phyloP scores from a whole-genome alignment of 2,888 invertebrate genomes.

The Eubasilissa splendida region DNA sequence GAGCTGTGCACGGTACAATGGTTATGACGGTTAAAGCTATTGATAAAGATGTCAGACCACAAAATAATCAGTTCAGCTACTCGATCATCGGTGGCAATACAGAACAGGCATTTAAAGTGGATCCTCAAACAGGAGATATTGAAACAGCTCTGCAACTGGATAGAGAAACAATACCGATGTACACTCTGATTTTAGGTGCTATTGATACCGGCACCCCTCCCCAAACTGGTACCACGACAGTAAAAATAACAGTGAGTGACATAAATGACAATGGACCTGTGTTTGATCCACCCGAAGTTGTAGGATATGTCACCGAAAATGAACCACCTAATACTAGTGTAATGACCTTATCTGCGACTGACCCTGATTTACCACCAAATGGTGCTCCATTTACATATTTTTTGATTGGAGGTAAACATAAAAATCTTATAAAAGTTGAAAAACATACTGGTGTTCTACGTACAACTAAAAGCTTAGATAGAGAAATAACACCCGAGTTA shows the following conservation, averaged over 20 bases:
- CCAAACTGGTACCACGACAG: conserved; percentile 91
- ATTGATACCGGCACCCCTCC: conserved; percentile 92
- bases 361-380: conserved; percentile 92
- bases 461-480: conserved; percentile 85
- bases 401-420: conserved; percentile 85
- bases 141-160: conserved; percentile 85
- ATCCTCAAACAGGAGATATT: conserved; percentile 88
- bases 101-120: conserved; percentile 89
- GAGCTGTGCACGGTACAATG: conserved; percentile 80
- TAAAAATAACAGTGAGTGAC: conserved; percentile 86
- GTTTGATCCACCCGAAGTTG: conserved; percentile 80
- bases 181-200: conserved; percentile 86
- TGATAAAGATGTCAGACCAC: conserved; percentile 92
- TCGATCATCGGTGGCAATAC: conserved; percentile 89
- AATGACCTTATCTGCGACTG: conserved; percentile 88
- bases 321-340: conserved; percentile 88
- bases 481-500: conserved; percentile 84
- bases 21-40: conserved; percentile 87
- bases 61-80: conserved; percentile 93
- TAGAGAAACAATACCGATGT: conserved; percentile 83
- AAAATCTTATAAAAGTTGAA: conserved; percentile 83
- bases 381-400: conserved; percentile 91
- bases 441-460: conserved; percentile 85
- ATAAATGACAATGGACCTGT: conserved; percentile 95
- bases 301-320: conserved; percentile 89